Evolutionary conservation across 2,797 vertebrate species (phyloP), one percentile per base, ranked within the genome.

Genomic region (Chloroceryle amazona): DNA sequence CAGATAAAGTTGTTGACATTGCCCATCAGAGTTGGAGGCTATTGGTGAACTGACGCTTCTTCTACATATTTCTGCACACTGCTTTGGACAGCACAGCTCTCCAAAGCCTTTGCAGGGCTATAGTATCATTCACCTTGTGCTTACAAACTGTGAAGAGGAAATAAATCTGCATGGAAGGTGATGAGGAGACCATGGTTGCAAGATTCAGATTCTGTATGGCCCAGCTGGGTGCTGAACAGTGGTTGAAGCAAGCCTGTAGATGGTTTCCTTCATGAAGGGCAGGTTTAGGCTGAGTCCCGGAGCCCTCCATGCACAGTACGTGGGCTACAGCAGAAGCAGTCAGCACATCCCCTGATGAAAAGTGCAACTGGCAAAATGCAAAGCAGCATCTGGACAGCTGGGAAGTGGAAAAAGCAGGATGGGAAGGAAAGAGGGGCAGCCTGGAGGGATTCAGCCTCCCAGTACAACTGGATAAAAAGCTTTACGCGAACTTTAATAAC

Each of bases 261-360:
- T 62, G 46, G 21, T 78, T 90, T 75, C 10, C 58, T 54, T 42
- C 17, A 3, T 6, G 22, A 72, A 68, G 12, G 31, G 18, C 51
- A 79, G 76, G 5, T 73, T 89, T 71, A 29, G 4, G 52, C 68
- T 74, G 18, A 71, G 41, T 23, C 28, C 52, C 28, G 21, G 41
- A 28, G 44, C 15, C 14, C 8, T 20, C 9, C 1, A 2, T 0
- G 0, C 5, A 10, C 9, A 5, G 75, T 20, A 28, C 14, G 0
- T 10, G 29, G 54, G 35, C 11, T 51, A 29, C 0, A 0, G 49
- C 37, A 19, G 51, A 63, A 80, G 62, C 83, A 41, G 58, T 54
- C 33, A 54, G 26, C 31, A 25, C 1, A 1, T 41, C 22, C 42
- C 15, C n/a, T 0, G 0, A 33, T 63, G 47, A 67, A 7, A 73